A percentile compares a stretch with the other conserved stretches of the same genome.
Evolutionary conservation across 2,888 invertebrate genomes (phyloP).

Genomic region (Philereme transversata): DNA sequence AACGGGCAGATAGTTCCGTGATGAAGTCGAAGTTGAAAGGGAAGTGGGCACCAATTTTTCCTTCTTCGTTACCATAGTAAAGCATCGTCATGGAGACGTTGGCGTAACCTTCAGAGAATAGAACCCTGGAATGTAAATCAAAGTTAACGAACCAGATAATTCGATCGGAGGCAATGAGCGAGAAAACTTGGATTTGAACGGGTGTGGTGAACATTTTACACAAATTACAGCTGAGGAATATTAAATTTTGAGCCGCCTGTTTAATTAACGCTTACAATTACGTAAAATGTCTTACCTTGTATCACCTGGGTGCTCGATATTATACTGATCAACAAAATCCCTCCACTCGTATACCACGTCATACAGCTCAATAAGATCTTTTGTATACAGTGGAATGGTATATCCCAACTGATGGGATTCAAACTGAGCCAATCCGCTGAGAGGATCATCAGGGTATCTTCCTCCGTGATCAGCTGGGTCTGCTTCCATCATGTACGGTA

Average conservation of each 20-base stretch:
- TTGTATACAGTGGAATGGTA: conserved; percentile 85
- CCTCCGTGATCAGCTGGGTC: conserved; percentile 63
- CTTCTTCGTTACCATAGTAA: conserved; percentile 83
- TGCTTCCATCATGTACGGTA: conserved; percentile 84
- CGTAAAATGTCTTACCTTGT: conserved; percentile 60
- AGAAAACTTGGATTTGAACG: background rate
- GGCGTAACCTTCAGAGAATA: conserved; percentile 86
- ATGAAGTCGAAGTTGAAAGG: conserved; percentile 88
- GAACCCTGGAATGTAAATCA: conserved; percentile 60
- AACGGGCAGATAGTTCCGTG: conserved; percentile 67
- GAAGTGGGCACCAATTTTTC: conserved; percentile 80
- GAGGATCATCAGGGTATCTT: conserved; percentile 78
- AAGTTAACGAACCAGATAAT: background rate
- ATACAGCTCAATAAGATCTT: conserved; percentile 84
- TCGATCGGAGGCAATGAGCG: background rate
- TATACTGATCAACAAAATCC: conserved; percentile 77
- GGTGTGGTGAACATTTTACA: no score
- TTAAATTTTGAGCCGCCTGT: no score
- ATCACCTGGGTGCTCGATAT: conserved; percentile 61
- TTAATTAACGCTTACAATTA: no score
- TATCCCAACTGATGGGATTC: conserved; percentile 81
- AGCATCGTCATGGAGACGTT: conserved; percentile 81
- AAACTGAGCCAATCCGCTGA: conserved; percentile 66
- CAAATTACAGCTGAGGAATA: no score
- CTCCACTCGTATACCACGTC: conserved; percentile 84